A percentile compares a stretch with the other conserved stretches of the same genome.
phyloP scores from a whole-genome alignment of 2,113 vertebrate genomes.

The Psephotus haematonotus region DNA sequence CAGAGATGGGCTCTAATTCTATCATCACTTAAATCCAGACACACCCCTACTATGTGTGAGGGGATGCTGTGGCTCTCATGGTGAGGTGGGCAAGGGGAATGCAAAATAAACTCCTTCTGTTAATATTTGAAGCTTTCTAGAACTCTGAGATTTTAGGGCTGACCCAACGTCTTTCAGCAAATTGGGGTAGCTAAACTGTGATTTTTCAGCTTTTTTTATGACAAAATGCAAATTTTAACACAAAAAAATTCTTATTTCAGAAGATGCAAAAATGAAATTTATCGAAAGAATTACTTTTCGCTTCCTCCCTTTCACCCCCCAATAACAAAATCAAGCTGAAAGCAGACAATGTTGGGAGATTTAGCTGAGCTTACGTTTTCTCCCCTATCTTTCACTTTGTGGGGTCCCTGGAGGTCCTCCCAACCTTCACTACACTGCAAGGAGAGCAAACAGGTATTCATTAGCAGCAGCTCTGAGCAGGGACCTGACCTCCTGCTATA shows the following conservation, averaged over 20 bases:
- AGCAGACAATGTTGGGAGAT: neutral
- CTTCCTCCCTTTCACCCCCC: neutral
- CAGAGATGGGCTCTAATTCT: slow-evolving; percentile 39
- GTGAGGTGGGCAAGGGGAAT: neutral
- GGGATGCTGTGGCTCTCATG: neutral
- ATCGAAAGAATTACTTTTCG: neutral
- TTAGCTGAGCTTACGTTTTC: neutral
- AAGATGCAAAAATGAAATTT: neutral
- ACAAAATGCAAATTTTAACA: neutral
- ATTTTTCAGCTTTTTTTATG: neutral
- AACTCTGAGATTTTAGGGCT: rapidly evolving
- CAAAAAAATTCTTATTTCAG: neutral
- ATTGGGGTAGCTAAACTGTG: rapidly evolving
- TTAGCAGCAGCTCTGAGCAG: neutral
- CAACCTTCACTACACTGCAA: neutral
- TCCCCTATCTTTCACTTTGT: neutral
- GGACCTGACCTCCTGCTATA: neutral
- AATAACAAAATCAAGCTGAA: neutral
- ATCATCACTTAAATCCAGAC: neutral
- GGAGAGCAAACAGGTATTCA: neutral
- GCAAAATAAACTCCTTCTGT: neutral
- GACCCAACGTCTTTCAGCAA: neutral
- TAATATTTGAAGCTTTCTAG: neutral
- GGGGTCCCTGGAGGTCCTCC: neutral
- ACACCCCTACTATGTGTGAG: neutral